A percentile compares a stretch with the other conserved stretches of the same genome.
Conservation (phyloP, 2,888 invertebrate genomes). For the Drosophila paramelanica region DNA sequence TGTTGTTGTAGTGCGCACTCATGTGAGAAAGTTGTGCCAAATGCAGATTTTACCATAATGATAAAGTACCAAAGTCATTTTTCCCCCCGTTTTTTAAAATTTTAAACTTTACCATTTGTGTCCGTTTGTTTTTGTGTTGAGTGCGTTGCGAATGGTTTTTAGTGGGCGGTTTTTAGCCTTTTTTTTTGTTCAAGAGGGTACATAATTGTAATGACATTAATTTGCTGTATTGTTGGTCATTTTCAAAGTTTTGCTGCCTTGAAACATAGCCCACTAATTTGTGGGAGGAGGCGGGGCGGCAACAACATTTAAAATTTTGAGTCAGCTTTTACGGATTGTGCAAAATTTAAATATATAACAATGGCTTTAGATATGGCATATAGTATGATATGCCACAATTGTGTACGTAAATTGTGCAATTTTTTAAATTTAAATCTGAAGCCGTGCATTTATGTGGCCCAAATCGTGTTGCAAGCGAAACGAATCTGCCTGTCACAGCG, state of each 20-base stretch:
- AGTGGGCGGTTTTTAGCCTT: constrained; percentile 35
- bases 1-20: constrained; percentile 50
- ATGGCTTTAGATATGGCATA: constrained; percentile 40
- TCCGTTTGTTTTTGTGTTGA: background rate
- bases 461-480: constrained; percentile 22
- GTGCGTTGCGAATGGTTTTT: constrained; percentile 27
- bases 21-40: constrained; percentile 76
- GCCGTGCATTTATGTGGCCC: constrained; percentile 1
- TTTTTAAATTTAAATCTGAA: background rate
- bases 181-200: constrained; percentile 3
- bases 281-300: background rate
- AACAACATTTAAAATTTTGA: constrained; percentile 2
- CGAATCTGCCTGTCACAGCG: background rate
- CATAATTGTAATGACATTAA: constrained; percentile 55
- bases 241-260: constrained; percentile 38
- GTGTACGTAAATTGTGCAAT: constrained; percentile 26
- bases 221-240: constrained; percentile 55
- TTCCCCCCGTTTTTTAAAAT: background rate
- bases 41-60: constrained; percentile 70
- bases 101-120: constrained; percentile 10
- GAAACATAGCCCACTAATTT: constrained; percentile 19
- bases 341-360: constrained; percentile 37
- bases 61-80: constrained; percentile 40
- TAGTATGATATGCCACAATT: constrained; percentile 22
- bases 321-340: constrained; percentile 9